Evolutionary conservation across 2,113 vertebrate genomes (phyloP).

Genomic region (Rhynchopsitta pachyrhyncha): DNA sequence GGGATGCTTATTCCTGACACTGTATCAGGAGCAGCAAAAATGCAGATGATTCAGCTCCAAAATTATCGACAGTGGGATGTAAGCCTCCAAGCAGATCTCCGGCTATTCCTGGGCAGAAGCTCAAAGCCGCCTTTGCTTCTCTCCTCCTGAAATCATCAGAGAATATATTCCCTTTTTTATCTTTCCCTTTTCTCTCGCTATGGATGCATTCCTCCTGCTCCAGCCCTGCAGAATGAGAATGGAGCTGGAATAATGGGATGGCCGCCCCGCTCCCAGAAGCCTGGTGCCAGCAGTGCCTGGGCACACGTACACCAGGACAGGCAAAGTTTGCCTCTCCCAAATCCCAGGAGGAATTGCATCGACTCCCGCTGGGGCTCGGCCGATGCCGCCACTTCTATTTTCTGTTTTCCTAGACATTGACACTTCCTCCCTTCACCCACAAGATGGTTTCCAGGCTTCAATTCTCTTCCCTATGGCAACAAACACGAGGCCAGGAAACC

Average conservation of each 20-base stretch:
- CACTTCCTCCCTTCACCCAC: constrained; percentile 57
- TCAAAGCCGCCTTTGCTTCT: constrained; percentile 45
- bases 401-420: constrained; percentile 51
- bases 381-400: not conserved
- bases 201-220: not conserved
- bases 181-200: not conserved
- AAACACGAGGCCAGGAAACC: constrained; percentile 39
- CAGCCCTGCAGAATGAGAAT: not conserved
- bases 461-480: constrained; percentile 50
- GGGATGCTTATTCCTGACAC: not conserved
- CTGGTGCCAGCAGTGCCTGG: not conserved
- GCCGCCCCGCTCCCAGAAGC: not conserved
- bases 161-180: not conserved
- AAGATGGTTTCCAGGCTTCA: constrained; percentile 49
- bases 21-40: constrained; percentile 14
- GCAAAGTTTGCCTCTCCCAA: not conserved
- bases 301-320: not conserved
- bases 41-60: constrained; percentile 55
- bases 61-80: constrained; percentile 26
- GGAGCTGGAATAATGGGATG: not conserved
- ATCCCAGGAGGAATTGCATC: not conserved
- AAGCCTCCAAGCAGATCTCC: constrained; percentile 29
- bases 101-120: constrained; percentile 53
- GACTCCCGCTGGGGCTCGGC: not conserved
- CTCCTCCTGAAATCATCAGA: not conserved